Evolutionary conservation across 2,113 vertebrate species (phyloP).

Genomic region (Ornithorhynchus anatinus): DNA sequence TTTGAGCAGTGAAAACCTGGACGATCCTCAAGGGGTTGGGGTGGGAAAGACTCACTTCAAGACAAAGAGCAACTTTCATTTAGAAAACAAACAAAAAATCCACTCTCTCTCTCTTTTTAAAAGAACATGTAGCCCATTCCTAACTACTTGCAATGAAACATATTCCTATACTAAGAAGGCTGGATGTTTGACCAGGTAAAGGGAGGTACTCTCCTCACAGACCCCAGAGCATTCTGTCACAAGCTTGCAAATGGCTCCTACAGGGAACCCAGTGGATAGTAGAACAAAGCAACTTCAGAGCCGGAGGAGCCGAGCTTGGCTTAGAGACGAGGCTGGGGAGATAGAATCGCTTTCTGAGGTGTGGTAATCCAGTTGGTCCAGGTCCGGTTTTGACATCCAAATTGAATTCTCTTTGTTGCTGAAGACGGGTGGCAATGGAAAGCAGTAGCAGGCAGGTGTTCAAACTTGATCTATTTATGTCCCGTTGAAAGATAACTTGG

Average conservation of each 20-base stretch:
- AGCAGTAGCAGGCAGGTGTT: too few relatives aligned
- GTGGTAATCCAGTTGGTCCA: neutral
- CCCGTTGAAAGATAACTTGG: too few relatives aligned
- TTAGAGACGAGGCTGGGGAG: neutral
- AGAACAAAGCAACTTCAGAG: neutral
- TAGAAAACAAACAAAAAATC: neutral
- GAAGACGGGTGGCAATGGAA: neutral
- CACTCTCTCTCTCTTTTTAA: neutral
- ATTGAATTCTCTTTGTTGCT: neutral
- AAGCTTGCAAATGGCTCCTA: too few relatives aligned
- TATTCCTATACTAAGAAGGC: neutral
- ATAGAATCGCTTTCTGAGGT: neutral
- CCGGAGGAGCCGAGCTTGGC: neutral
- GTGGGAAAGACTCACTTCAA: neutral
- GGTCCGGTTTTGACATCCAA: rapidly evolving
- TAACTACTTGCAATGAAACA: neutral
- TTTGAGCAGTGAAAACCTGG: rapidly evolving
- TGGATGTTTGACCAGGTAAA: neutral
- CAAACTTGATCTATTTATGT: too few relatives aligned
- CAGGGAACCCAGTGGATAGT: too few relatives aligned
- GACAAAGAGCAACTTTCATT: neutral
- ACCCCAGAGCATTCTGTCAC: too few relatives aligned
- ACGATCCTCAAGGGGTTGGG: neutral
- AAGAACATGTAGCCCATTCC: neutral
- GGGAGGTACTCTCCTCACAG: neutral